Evolutionary conservation across 2,797 vertebrate species (phyloP).

Genomic region (Tenualosa thibaudeaui): DNA sequence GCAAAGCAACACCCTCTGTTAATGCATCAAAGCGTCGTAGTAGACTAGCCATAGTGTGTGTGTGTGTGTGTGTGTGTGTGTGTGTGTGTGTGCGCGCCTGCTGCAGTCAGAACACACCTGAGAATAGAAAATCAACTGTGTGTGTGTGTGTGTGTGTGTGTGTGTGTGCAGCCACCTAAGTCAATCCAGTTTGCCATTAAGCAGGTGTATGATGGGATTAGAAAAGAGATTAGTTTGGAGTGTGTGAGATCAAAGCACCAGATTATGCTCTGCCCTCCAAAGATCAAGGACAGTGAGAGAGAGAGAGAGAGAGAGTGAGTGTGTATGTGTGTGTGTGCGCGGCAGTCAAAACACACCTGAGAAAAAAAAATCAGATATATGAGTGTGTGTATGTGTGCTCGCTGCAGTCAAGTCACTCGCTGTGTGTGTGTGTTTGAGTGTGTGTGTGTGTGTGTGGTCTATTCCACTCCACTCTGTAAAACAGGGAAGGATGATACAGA

Average conservation of each 20-base stretch:
- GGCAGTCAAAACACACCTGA: too few relatives aligned
- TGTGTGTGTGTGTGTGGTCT: slow-evolving; percentile 4
- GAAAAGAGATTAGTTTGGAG: not conserved
- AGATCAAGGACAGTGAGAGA: not conserved
- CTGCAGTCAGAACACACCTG: too few relatives aligned
- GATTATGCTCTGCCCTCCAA: not conserved
- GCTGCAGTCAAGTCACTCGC: too few relatives aligned
- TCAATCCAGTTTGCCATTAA: not conserved
- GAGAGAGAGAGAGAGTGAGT: not conserved
- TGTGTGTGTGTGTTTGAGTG: not conserved
- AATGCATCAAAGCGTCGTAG: too few relatives aligned
- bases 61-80: too few relatives aligned
- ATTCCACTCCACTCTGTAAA: not conserved
- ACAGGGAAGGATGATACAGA: not conserved
- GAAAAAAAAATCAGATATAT: too few relatives aligned
- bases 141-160: too few relatives aligned
- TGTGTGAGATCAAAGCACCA: not conserved
- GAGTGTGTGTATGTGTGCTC: too few relatives aligned
- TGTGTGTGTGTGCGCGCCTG: too few relatives aligned
- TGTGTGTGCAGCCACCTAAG: not conserved
- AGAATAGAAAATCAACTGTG: too few relatives aligned
- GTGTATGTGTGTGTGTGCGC: not conserved
- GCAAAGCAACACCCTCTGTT: too few relatives aligned
- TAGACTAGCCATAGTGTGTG: too few relatives aligned
- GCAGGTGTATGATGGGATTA: not conserved